Percentiles rank a stretch among this genome's conserved stretches.
Evolutionary conservation across 2,113 vertebrate species (phyloP).

Genomic region (Hyperoodon ampullatus): DNA sequence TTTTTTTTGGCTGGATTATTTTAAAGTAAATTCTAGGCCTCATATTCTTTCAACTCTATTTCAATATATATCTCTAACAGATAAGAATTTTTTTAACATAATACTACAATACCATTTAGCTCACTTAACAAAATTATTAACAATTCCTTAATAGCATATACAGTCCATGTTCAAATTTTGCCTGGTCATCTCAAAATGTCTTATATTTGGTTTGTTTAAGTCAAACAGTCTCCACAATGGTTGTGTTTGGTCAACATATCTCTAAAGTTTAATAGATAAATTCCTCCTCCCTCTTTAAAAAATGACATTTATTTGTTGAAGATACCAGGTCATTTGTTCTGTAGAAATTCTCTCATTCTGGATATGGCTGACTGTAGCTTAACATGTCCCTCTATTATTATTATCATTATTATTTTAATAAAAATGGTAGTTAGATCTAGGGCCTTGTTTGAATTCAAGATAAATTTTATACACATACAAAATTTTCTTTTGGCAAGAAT

Average conservation of each 20-base stretch:
- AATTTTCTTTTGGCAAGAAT: conserved; percentile 34
- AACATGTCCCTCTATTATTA: background rate
- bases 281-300: background rate
- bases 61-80: background rate
- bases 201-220: background rate
- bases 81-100: background rate
- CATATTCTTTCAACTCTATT: conserved; percentile 5
- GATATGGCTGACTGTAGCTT: background rate
- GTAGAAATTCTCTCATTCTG: conserved; percentile 4
- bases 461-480: background rate
- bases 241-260: background rate
- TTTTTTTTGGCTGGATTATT: background rate
- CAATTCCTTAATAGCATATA: background rate
- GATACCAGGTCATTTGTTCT: background rate
- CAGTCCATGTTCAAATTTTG: background rate
- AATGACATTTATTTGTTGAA: background rate
- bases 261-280: background rate
- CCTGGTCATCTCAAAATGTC: background rate
- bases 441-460: background rate
- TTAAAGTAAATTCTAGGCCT: background rate
- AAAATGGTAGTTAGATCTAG: background rate
- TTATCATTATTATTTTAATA: background rate
- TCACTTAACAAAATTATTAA: background rate
- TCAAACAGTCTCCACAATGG: background rate
- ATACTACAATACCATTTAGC: background rate